phyloP scores from a whole-genome alignment of 2,888 invertebrate genomes.

The Amiota communis region DNA sequence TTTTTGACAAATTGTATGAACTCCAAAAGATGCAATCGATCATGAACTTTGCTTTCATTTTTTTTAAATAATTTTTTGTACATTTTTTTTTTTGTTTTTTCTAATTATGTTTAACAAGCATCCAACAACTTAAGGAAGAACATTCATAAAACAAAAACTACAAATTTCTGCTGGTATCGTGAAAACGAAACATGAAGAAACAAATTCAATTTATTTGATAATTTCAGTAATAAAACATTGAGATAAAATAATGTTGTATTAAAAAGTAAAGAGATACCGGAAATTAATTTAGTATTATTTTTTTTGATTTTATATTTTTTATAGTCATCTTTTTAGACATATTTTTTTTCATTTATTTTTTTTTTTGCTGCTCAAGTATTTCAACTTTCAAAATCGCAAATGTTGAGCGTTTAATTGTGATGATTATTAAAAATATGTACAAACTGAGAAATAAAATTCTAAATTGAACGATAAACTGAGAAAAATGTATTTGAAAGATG shows the following conservation, averaged over 20 bases:
- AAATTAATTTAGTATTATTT: constrained; percentile 30
- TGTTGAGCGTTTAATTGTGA: constrained; percentile 44
- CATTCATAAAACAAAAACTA: constrained; percentile 32
- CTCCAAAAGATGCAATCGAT: constrained; percentile 49
- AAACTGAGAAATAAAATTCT: neutral
- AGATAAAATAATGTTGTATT: constrained; percentile 44
- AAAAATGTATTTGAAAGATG: neutral
- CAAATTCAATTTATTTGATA: constrained; percentile 57
- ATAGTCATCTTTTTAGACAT: constrained; percentile 30
- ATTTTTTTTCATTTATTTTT: neutral
- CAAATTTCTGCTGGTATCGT: constrained; percentile 1
- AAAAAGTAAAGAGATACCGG: constrained; percentile 14
- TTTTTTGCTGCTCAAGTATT: constrained; percentile 56
- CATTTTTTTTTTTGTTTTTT: constrained; percentile 11
- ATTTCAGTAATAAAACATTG: constrained; percentile 50
- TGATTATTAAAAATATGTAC: constrained; percentile 44
- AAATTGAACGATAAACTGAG: neutral
- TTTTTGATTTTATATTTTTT: constrained; percentile 27
- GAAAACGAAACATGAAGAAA: constrained; percentile 50
- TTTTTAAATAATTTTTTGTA: constrained; percentile 16
- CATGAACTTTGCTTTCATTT: constrained; percentile 29
- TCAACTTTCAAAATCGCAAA: constrained; percentile 63
- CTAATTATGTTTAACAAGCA: constrained; percentile 45
- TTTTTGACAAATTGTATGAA: constrained; percentile 56
- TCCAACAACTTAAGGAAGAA: constrained; percentile 24